Base-by-base conservation (phyloP, 2,113 vertebrate genomes). In the Prionailurus bengalensis region DNA sequence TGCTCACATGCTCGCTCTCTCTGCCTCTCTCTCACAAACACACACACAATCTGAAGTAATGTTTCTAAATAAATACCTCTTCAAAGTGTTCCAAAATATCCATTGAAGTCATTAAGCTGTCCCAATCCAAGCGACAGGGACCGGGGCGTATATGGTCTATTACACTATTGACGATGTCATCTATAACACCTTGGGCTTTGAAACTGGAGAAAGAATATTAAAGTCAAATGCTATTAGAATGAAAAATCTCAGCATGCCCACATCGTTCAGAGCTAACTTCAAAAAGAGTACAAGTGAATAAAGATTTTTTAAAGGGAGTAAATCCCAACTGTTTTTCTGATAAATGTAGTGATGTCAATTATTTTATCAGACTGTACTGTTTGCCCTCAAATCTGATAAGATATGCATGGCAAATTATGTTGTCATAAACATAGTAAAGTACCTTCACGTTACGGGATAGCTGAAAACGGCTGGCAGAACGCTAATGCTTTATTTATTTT, bases 21-120 rank as follows among this genome's bases (percentile, higher is more conserved):
- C 31, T 51, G 25, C 31, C 21, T 61, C 17, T 17, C 55, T 3
- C 55, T 58, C 27, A 88, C 16, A 36, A 39, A 80, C 73, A 78
- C 71, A 92, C 71, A 79, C 25, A 91, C 0, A 1, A 14, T 81
- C 33, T 31, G 7, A 71, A 95, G 55, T 53, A 63, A 74, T 15
- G 2, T 76, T 85, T 70, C 68, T 82, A 80, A 86, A 76, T 51
- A 88, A 74, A 90, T 97, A 99, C 99, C 99, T 99, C 98, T 86
- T 99, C 98, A 89, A 99, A 98, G 0, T 99, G 98, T 96, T 99
- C 98, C 89, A 99, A 48, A 73, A 99, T 99, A 89, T 99, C 99
- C 99, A 99, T 96, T 5, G 99, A 98, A n/a, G 99, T 99, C 99
- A 99, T 99, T 66, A 99, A 97, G 79, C 98, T 99, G 97, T 99